Percentiles rank a stretch among this genome's conserved stretches.
Conservation (phyloP, 1,140 invertebrate genomes). For the Drosophila aff. region DNA sequence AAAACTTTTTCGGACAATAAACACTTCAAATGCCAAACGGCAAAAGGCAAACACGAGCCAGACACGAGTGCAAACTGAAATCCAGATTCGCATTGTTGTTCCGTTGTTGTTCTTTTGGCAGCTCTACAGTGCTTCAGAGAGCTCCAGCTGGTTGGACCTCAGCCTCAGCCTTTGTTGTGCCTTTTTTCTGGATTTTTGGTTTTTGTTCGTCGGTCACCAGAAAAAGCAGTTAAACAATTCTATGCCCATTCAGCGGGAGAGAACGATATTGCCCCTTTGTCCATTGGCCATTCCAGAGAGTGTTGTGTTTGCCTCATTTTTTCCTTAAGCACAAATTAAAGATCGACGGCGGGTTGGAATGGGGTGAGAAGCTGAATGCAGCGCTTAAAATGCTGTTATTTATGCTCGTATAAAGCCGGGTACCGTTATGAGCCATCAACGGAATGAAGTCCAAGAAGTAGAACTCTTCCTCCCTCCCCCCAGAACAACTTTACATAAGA, state of each 20-base stretch:
- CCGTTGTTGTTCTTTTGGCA: slow-evolving; percentile 19
- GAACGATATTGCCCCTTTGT: slow-evolving; percentile 26
- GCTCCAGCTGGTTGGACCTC: slow-evolving; percentile 10
- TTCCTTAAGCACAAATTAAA: slow-evolving; percentile 46
- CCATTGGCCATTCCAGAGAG: neutral
- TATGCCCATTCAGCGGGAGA: slow-evolving; percentile 37
- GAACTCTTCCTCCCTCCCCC: slow-evolving; percentile 6
- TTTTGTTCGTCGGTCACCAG: slow-evolving; percentile 41
- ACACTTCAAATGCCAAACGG: slow-evolving; percentile 53
- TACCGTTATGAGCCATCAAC: slow-evolving; percentile 48
- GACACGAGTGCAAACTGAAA: slow-evolving; percentile 50
- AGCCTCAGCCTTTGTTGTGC: slow-evolving; percentile 5
- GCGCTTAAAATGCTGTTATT: slow-evolving; percentile 48
- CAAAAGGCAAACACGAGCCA: slow-evolving; percentile 48
- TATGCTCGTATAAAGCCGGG: slow-evolving; percentile 19
- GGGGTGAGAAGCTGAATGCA: slow-evolving; percentile 12
- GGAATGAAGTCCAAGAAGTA: slow-evolving; percentile 38
- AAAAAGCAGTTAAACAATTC: slow-evolving; percentile 33
- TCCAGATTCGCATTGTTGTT: slow-evolving; percentile 46
- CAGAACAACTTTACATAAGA: slow-evolving; percentile 33
- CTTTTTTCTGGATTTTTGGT: slow-evolving; percentile 32
- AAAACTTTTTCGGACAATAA: slow-evolving; percentile 49
- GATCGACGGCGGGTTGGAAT: slow-evolving; percentile 7
- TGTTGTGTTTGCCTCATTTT: slow-evolving; percentile 19
- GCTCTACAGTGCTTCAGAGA: neutral